Conservation (phyloP, 1,140 invertebrate species). For the Prorops nasuta region DNA sequence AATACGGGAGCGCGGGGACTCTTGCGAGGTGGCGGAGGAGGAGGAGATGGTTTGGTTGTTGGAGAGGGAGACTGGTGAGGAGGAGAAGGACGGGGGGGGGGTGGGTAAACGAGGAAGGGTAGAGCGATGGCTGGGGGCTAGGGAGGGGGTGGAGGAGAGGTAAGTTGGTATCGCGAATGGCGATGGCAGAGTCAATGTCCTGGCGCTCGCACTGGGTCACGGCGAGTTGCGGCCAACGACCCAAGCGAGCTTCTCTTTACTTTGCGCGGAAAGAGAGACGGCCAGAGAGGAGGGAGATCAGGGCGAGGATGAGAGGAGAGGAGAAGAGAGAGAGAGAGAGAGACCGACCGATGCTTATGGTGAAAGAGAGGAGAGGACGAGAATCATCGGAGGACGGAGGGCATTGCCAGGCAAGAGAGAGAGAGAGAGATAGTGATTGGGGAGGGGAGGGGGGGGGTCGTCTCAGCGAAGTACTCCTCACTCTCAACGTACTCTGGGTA, state of each 20-base stretch:
- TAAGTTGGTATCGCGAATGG: slow-evolving; percentile 54
- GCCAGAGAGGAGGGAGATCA: slow-evolving; percentile 10
- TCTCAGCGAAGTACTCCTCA: slow-evolving; percentile 20
- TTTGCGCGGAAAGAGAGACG: slow-evolving; percentile 46
- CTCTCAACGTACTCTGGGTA: background rate
- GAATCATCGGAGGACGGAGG: slow-evolving; percentile 3
- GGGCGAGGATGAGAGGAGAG: slow-evolving; percentile 6
- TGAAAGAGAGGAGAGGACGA: slow-evolving; percentile 3
- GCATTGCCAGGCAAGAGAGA: slow-evolving; percentile 8
- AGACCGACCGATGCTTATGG: too few relatives aligned
- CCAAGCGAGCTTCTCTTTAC: slow-evolving; percentile 52
- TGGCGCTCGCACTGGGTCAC: slow-evolving; percentile 58
- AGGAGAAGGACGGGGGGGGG: slow-evolving; percentile 12
- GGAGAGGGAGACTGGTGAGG: slow-evolving; percentile 22
- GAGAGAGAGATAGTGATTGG: slow-evolving; percentile 14
- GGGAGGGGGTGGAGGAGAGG: slow-evolving; percentile 22
- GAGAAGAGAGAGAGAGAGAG: slow-evolving; percentile 6
- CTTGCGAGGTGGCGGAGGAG: slow-evolving; percentile 34
- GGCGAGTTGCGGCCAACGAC: slow-evolving; percentile 57
- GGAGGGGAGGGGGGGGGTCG: slow-evolving; percentile 1
- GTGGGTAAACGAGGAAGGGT: slow-evolving; percentile 5
- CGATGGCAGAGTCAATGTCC: slow-evolving; percentile 59
- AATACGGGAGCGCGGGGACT: slow-evolving; percentile 49
- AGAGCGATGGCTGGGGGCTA: slow-evolving; percentile 3
- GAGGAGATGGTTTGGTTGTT: slow-evolving; percentile 17